These are phyloP conservation scores for Abramis brama DNA, from an alignment of 2,113 vertebrate genomes.

Conservation along the genomic window DNA sequence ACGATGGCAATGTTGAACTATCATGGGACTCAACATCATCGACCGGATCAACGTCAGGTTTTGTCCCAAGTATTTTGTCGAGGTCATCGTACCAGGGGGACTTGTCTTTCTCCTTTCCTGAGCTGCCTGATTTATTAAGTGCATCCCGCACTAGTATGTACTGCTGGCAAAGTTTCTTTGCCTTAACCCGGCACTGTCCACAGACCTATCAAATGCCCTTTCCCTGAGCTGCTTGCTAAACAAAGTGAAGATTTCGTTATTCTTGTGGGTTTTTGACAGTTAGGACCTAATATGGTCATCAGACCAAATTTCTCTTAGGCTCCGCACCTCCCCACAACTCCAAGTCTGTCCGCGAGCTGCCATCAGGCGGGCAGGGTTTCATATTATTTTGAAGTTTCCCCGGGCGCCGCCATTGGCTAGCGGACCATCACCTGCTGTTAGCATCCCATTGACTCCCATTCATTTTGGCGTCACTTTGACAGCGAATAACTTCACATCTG, in stretches of 20 bases:
- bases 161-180: constrained; percentile 10
- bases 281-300: background rate
- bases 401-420: too few relatives aligned
- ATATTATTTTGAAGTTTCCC: too few relatives aligned
- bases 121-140: background rate
- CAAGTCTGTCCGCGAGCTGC: background rate
- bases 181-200: constrained; percentile 6
- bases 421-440: too few relatives aligned
- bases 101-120: background rate
- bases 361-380: too few relatives aligned
- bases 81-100: background rate
- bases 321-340: background rate
- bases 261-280: background rate
- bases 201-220: background rate
- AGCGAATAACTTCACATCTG: too few relatives aligned
- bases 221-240: background rate
- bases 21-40: background rate
- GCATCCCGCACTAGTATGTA: constrained; percentile 1
- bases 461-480: too few relatives aligned
- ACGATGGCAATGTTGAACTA: background rate
- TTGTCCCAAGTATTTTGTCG: background rate
- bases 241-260: background rate
- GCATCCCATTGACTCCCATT: too few relatives aligned
- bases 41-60: background rate
- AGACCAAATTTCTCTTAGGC: constrained; percentile 7